Conservation (phyloP, 2,113 vertebrate genomes). For the Atrichornis clamosus region DNA sequence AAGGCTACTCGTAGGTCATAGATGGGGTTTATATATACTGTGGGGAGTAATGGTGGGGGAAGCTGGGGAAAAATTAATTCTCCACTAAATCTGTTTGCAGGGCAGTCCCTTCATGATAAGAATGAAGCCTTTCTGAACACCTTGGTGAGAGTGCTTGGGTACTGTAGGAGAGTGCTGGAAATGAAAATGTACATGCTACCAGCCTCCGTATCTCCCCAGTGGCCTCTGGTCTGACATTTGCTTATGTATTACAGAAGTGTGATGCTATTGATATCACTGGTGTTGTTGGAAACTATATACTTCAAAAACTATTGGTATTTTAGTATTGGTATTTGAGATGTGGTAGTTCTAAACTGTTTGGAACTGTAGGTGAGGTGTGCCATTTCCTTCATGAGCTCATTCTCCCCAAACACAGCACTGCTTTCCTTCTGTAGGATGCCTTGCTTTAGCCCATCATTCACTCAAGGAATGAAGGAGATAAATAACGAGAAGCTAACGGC, state of each 20-base stretch:
- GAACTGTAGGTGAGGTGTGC: background rate
- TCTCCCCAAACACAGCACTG: background rate
- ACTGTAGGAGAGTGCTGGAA: background rate
- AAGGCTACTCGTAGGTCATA: background rate
- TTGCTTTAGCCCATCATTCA: background rate
- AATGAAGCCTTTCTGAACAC: background rate
- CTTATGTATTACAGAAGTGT: background rate
- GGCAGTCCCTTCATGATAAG: background rate
- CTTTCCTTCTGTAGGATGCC: background rate
- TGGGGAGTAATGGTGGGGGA: background rate
- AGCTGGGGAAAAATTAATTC: background rate
- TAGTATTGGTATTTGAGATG: background rate
- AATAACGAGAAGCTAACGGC: background rate
- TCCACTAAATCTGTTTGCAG: background rate
- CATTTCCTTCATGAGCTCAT: background rate
- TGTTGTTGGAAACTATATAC: background rate
- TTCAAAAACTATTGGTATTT: background rate
- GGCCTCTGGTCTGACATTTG: background rate
- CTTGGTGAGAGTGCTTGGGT: background rate
- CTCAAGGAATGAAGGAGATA: background rate
- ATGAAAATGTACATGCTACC: background rate
- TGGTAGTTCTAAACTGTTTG: background rate
- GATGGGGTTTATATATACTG: background rate
- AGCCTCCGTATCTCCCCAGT: rapidly evolving
- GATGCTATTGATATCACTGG: background rate